These are phyloP conservation scores for Laticauda laticaudata DNA, from an alignment of 2,113 vertebrate species.

Conservation along the genomic window DNA sequence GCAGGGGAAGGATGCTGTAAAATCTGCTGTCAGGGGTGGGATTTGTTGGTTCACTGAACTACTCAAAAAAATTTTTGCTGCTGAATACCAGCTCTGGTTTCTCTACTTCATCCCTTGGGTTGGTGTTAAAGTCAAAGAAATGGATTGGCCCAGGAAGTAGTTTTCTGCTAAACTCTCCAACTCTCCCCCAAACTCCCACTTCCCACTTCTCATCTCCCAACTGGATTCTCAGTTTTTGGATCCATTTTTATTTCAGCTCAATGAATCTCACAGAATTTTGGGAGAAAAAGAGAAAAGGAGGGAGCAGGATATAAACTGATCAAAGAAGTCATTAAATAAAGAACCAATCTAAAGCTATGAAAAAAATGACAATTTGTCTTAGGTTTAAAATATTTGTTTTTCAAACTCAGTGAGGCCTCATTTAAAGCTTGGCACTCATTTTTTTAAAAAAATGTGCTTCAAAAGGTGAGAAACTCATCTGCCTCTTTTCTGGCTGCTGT, in stretches of 20 bases:
- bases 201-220: not conserved
- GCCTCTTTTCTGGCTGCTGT: not conserved
- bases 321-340: not conserved
- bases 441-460: not conserved
- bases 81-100: not conserved
- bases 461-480: not conserved
- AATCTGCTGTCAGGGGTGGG: too few species aligned
- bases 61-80: too few species aligned
- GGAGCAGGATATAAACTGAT: not conserved
- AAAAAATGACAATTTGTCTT: not conserved
- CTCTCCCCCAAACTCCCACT: not conserved
- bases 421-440: not conserved
- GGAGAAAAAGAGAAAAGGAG: not conserved
- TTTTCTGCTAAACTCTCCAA: not conserved
- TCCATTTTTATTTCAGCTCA: not conserved
- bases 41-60: too few species aligned
- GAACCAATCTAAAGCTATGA: not conserved
- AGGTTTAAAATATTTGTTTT: not conserved
- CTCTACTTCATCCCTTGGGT: not conserved
- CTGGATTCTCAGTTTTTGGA: not conserved
- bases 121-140: not conserved
- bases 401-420: not conserved
- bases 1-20: too few species aligned
- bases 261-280: not conserved
- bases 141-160: not conserved